A percentile compares a stretch with the other conserved stretches of the same genome.
Evolutionary conservation across 2,888 invertebrate species (phyloP).

Genomic region (Euzetes globulus): DNA sequence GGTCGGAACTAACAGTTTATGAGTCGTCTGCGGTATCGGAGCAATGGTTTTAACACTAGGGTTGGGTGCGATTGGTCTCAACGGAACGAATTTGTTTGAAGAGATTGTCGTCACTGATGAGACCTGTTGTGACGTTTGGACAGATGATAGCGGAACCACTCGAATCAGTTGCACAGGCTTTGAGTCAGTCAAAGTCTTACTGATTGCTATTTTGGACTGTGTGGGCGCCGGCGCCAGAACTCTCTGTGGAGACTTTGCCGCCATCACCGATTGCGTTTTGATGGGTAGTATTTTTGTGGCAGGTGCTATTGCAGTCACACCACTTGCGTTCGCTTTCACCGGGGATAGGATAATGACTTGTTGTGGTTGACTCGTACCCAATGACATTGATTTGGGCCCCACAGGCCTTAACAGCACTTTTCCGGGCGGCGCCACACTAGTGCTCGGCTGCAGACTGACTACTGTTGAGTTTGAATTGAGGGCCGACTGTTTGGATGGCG

Average conservation of each 20-base stretch:
- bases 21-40: not conserved
- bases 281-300: constrained; percentile 14
- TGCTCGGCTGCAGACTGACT: not conserved
- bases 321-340: constrained; percentile 6
- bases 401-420: not conserved
- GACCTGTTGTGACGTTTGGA: not conserved
- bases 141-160: not conserved
- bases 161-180: constrained; percentile 10
- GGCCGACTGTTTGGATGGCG: constrained; percentile 6
- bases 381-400: not conserved
- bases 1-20: constrained; percentile 18
- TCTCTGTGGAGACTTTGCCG: constrained; percentile 22
- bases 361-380: constrained; percentile 15
- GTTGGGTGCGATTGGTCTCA: constrained; percentile 28
- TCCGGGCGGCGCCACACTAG: not conserved
- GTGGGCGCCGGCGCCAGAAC: constrained; percentile 20
- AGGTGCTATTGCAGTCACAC: not conserved
- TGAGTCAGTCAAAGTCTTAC: not conserved
- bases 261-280: not conserved
- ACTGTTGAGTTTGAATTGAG: not conserved
- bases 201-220: constrained; percentile 16
- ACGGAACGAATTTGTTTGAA: constrained; percentile 5
- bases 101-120: not conserved
- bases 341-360: constrained; percentile 32
- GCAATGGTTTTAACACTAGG: constrained; percentile 3